Evolutionary conservation across 2,888 invertebrate species (phyloP), one percentile per base, ranked within the genome.

Genomic region (Zygaena filipendulae): DNA sequence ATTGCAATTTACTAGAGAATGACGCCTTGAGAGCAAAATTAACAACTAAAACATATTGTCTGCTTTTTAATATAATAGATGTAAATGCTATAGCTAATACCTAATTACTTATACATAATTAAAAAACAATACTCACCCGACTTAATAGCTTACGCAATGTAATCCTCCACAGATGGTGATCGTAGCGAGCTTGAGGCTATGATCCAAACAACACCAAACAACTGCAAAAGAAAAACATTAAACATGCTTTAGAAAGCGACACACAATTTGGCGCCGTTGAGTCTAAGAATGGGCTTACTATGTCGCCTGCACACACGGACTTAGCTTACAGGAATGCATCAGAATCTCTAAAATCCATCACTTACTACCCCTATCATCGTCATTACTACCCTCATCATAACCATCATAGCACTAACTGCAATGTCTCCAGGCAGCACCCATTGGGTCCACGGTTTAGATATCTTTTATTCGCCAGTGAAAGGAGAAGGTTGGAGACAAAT

Each of bases 201-300:
- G 81, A 81, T 81, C 59, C 80, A 80, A 81, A 81, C 74, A 44
- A 81, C 80, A 72, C 81, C 81, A 72, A 81, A 81, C 79, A 79
- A 81, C 81, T 81, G 80, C 79, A 81, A 81, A 81, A 68, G 81
- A 79, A 81, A 81, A 68, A 81, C 80, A 66, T 63, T 81, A 71
- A 81, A 80, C 70, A 81, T 81, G 81, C 81, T 81, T 74, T 81
- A 80, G 68, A 72, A 59, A 67, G 63, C 67, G 56, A 63, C 57
- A 67, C 66, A 60, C 52, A 50, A 48, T 47, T 41, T 33, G 55
- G 52, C 54, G 62, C 53, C 53, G 62, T 59, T 63, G 62, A 58
- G 64, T 58, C 64, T 52, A 46, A 63, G 60, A 72, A 69, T 61
- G 66, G 74, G 72, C 70, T 71, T 69, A 58, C 47, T 72, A 72